Conservation (phyloP, 2,888 invertebrate species). For the Coelopa pilipes region DNA sequence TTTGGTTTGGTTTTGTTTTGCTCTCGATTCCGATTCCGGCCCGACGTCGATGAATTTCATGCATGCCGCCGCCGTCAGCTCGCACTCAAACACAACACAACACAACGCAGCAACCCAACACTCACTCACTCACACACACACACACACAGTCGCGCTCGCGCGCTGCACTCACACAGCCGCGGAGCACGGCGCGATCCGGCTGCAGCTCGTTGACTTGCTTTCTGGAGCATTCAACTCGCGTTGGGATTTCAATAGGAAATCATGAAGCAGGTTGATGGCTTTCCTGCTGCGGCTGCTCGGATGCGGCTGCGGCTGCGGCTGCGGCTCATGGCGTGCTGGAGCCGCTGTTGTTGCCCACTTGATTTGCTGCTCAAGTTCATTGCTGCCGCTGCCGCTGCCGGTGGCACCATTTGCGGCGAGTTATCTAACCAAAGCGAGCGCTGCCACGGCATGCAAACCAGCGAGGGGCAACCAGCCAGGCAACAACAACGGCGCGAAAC, state of each 20-base stretch:
- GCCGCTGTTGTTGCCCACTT: too few species aligned
- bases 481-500: neutral
- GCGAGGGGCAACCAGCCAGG: neutral
- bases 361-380: conserved; percentile 1
- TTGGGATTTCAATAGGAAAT: neutral
- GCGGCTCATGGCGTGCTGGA: too few species aligned
- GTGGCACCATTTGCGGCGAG: conserved; percentile 1
- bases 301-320: conserved; percentile 7
- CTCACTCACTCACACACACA: neutral
- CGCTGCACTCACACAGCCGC: neutral
- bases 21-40: too few species aligned
- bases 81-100: neutral
- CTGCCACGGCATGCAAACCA: too few species aligned
- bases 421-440: conserved; percentile 15
- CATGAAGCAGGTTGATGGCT: conserved; percentile 13
- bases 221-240: conserved; percentile 21
- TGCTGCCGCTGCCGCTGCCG: neutral
- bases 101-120: too few species aligned
- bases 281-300: neutral
- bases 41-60: neutral
- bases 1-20: too few species aligned
- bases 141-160: neutral
- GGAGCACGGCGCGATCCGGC: too few species aligned
- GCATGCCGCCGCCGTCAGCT: neutral
- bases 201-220: conserved; percentile 6